A percentile compares a stretch with the other conserved stretches of the same genome.
Conservation (phyloP, 2,797 vertebrate genomes). For the Cheirogaleus major region DNA sequence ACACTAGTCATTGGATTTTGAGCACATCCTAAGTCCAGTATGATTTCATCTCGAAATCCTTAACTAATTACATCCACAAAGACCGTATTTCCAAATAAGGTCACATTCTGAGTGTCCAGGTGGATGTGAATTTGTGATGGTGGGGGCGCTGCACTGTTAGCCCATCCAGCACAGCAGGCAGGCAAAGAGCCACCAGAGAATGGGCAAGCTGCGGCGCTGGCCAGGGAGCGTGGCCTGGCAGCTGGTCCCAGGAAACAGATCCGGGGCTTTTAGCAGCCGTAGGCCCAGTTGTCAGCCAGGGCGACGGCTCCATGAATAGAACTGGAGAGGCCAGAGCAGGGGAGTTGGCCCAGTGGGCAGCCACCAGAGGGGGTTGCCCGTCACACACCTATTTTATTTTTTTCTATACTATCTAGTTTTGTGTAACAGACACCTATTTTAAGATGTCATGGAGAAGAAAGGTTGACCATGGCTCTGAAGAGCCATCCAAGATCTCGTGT, state of each 20-base stretch:
- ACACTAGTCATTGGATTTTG: neutral
- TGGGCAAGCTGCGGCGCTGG: fast-evolving
- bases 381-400: neutral
- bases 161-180: neutral
- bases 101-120: neutral
- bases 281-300: neutral
- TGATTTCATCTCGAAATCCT: neutral
- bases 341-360: neutral
- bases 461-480: neutral
- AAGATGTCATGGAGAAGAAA: neutral
- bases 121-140: neutral
- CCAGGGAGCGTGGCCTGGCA: neutral
- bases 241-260: neutral
- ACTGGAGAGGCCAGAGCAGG: neutral
- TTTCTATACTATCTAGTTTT: neutral
- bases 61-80: neutral
- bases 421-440: neutral
- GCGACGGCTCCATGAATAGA: neutral
- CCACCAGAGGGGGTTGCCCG: neutral
- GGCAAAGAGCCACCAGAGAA: neutral
- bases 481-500: neutral
- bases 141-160: fast-evolving
- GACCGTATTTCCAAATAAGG: neutral
- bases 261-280: neutral
- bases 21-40: neutral